phyloP scores from a whole-genome alignment of 2,797 vertebrate genomes.

The Mycteria americana region DNA sequence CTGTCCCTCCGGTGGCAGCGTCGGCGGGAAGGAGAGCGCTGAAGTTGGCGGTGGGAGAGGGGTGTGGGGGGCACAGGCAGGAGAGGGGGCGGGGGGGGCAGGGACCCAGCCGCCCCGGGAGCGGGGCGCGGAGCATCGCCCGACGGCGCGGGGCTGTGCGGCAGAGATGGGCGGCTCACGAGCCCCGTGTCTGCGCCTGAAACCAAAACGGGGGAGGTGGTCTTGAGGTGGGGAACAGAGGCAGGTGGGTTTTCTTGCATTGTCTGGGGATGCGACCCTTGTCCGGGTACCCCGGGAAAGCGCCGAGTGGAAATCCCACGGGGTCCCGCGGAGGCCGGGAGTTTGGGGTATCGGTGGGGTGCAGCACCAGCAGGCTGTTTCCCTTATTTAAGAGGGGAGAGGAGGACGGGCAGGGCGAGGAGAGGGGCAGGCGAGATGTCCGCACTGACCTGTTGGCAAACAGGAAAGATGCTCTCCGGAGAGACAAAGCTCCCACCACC shows the following conservation, averaged over 20 bases:
- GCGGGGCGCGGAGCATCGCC: neutral
- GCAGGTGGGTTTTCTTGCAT: neutral
- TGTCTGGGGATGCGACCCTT: neutral
- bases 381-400: neutral
- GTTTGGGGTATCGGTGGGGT: neutral
- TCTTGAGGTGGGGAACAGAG: neutral
- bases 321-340: accelerated
- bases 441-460: neutral
- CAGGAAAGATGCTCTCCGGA: neutral
- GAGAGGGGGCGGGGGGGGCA: neutral
- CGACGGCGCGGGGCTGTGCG: neutral
- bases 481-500: neutral
- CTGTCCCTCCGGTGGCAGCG: constrained; percentile 58
- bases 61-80: neutral
- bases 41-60: constrained; percentile 17
- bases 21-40: constrained; percentile 32
- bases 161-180: neutral
- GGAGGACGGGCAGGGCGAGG: neutral
- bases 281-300: neutral
- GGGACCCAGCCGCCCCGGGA: neutral
- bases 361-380: neutral
- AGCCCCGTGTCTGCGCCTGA: neutral
- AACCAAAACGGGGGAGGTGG: neutral
- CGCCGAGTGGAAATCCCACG: accelerated
- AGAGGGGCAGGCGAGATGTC: neutral